phyloP scores from a whole-genome alignment of 2,113 vertebrate species.

The Pungitius pungitius region DNA sequence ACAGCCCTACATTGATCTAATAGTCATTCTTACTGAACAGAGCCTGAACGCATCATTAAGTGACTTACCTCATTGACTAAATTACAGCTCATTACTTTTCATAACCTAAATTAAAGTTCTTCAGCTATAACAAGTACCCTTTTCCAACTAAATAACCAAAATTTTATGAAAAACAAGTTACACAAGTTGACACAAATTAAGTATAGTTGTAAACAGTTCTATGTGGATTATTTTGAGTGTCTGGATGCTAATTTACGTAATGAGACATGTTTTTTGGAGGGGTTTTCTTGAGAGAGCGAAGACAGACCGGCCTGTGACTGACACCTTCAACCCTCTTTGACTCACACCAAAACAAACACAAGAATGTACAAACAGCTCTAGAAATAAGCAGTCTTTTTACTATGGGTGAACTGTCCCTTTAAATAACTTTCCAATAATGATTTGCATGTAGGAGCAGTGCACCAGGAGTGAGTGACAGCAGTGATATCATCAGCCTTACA shows the following conservation, averaged over 20 bases:
- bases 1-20: no score
- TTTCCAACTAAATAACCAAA: neutral
- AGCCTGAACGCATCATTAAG: neutral
- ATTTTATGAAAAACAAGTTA: no score
- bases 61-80: neutral
- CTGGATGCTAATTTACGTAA: neutral
- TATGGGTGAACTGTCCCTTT: neutral
- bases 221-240: neutral
- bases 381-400: neutral
- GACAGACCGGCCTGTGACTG: neutral
- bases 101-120: neutral
- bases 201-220: no score
- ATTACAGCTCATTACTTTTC: neutral
- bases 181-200: no score
- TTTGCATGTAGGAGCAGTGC: neutral
- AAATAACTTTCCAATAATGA: neutral
- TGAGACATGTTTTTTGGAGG: neutral
- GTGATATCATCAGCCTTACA: slow-evolving; percentile 78
- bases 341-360: neutral
- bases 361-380: neutral
- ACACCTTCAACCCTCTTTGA: neutral
- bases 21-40: neutral
- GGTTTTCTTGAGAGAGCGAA: neutral
- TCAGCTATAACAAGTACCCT: neutral
- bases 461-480: neutral